Evolutionary conservation across 2,888 invertebrate genomes (phyloP).

Genomic region (Chironomus riparius): DNA sequence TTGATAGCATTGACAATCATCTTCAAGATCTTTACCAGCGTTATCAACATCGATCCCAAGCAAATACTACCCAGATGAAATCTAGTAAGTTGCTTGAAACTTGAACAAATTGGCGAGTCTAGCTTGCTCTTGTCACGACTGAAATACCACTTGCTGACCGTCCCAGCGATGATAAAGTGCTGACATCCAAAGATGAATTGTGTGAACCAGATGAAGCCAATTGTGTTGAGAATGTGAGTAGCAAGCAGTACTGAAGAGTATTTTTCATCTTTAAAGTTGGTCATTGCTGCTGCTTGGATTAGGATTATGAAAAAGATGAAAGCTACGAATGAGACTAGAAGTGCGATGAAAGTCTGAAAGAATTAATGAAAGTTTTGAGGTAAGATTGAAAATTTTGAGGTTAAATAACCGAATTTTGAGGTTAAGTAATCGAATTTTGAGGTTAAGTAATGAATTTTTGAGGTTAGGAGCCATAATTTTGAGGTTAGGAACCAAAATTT

Average conservation of each 20-base stretch:
- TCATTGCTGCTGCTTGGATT: conserved; percentile 52
- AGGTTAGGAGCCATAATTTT: too few species aligned
- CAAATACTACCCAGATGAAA: conserved; percentile 74
- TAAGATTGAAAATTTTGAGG: too few species aligned
- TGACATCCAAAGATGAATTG: conserved; percentile 60
- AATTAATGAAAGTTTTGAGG: too few species aligned
- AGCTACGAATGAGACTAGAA: conserved; percentile 45
- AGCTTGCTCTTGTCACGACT: conserved; percentile 46
- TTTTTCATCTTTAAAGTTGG: conserved; percentile 8
- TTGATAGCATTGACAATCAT: conserved; percentile 38
- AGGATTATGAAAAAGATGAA: conserved; percentile 53
- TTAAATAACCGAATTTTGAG: too few species aligned
- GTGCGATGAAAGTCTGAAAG: conserved; percentile 45
- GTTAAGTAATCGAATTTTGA: too few species aligned
- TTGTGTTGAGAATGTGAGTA: conserved; percentile 43
- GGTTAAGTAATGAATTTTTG: too few species aligned
- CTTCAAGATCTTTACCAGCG: conserved; percentile 57
- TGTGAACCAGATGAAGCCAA: conserved; percentile 55
- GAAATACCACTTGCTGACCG: conserved; percentile 59
- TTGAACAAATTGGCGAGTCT: conserved; percentile 43
- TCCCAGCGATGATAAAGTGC: conserved; percentile 56
- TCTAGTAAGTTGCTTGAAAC: conserved; percentile 45
- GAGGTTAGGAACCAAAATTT: too few species aligned
- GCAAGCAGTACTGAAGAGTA: conserved; percentile 42
- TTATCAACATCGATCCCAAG: conserved; percentile 64